phyloP scores from a whole-genome alignment of 2,888 invertebrate species.

The Dynastes grantii region DNA sequence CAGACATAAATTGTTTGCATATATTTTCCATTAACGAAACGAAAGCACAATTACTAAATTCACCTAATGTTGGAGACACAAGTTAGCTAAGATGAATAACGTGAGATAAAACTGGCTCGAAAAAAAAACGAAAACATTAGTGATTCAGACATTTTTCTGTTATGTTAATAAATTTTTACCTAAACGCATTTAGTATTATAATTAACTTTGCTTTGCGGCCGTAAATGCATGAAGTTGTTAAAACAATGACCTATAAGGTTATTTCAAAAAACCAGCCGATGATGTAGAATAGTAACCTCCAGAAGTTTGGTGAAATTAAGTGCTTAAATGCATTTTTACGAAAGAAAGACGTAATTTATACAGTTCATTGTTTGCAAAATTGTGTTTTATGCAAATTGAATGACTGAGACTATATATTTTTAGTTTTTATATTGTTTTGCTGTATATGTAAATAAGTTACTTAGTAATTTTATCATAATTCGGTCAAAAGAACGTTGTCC shows the following conservation, averaged over 20 bases:
- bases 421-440: too few species aligned
- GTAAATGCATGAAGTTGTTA: background rate
- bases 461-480: too few species aligned
- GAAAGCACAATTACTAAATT: conserved; percentile 27
- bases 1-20: conserved; percentile 41
- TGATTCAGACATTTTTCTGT: conserved; percentile 38
- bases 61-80: conserved; percentile 7
- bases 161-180: conserved; percentile 21
- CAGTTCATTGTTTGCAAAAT: too few species aligned
- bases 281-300: background rate
- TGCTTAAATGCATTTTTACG: background rate
- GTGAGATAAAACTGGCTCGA: conserved; percentile 16
- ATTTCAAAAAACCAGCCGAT: background rate
- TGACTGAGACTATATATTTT: too few species aligned
- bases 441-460: too few species aligned
- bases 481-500: too few species aligned
- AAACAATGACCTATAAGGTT: conserved; percentile 19
- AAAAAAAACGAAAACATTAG: conserved; percentile 31
- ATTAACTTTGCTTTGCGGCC: background rate
- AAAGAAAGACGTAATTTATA: too few species aligned
- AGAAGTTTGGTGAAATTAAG: background rate
- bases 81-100: conserved; percentile 22
- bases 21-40: conserved; percentile 32
- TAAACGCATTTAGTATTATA: conserved; percentile 34
- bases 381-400: too few species aligned